Percentiles rank a stretch among this genome's conserved stretches.
These are phyloP conservation scores for Agonopterix arenella DNA, from an alignment of 2,888 invertebrate genomes.

Conservation along the genomic window DNA sequence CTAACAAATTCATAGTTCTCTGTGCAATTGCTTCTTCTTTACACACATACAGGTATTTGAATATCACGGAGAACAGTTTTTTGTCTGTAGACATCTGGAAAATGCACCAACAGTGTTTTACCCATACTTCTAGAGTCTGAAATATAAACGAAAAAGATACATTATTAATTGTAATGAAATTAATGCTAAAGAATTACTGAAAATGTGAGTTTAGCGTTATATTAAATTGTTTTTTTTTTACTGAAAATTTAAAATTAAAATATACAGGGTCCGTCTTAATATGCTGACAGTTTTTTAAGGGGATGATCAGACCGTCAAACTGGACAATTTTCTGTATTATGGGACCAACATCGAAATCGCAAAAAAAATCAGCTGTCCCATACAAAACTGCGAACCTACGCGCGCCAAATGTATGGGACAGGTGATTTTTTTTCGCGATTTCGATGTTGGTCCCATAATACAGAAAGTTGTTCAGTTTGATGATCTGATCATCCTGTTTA, in stretches of 20 bases:
- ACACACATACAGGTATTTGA: constrained; percentile 48
- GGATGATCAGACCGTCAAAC: no score
- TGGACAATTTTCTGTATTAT: no score
- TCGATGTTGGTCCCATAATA: no score
- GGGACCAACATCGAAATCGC: no score
- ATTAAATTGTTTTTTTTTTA: not conserved
- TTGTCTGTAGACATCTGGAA: constrained; percentile 45
- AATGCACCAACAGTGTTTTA: constrained; percentile 54
- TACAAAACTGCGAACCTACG: no score
- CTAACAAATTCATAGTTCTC: constrained; percentile 37
- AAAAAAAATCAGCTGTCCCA: no score
- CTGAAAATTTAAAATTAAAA: not conserved
- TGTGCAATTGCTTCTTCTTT: constrained; percentile 28
- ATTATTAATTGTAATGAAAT: not conserved
- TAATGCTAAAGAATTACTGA: not conserved
- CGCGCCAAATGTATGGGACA: no score
- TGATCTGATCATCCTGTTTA: no score
- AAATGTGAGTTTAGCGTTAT: not conserved
- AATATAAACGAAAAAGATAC: constrained; percentile 16
- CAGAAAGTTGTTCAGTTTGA: no score
- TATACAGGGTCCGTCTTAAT: not conserved
- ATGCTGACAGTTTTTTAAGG: no score
- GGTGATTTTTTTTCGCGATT: no score
- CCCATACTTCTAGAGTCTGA: constrained; percentile 56
- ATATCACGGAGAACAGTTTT: constrained; percentile 41